Evolutionary conservation across 1,140 invertebrate genomes (phyloP).

Genomic region (Eurosta solidaginis): DNA sequence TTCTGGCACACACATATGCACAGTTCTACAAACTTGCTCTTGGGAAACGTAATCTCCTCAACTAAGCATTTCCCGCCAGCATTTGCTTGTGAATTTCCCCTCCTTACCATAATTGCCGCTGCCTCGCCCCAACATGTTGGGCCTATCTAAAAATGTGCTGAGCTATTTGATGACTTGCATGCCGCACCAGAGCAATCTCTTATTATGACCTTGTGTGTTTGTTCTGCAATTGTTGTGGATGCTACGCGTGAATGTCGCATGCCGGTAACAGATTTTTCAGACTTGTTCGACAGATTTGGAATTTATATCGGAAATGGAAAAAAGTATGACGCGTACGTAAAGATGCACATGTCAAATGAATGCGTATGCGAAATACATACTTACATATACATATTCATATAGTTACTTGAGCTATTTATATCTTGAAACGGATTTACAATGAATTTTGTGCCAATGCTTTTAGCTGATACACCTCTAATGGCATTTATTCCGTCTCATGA

Average conservation of each 20-base stretch:
- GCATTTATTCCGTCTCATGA: no score
- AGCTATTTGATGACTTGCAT: conserved; percentile 21
- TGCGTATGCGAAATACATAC: no score
- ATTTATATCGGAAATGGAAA: conserved; percentile 15
- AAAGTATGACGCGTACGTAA: neutral
- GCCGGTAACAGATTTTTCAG: conserved; percentile 23
- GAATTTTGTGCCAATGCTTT: no score
- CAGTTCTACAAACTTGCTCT: neutral
- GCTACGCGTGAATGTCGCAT: conserved; percentile 23
- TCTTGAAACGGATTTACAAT: neutral
- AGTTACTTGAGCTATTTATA: neutral
- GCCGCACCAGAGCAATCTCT: neutral
- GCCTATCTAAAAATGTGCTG: conserved; percentile 10
- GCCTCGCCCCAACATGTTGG: neutral
- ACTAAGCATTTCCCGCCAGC: neutral
- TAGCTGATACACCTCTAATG: no score
- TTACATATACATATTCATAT: no score
- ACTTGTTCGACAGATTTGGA: conserved; percentile 18
- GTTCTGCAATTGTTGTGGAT: neutral
- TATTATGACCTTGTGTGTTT: neutral
- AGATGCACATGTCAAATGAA: no score
- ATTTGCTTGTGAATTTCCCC: neutral
- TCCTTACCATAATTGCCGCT: neutral
- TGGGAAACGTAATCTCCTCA: neutral
- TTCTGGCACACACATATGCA: neutral